Conservation (phyloP, 1,140 invertebrate species). For the Trachymyrmex cornetzi region DNA sequence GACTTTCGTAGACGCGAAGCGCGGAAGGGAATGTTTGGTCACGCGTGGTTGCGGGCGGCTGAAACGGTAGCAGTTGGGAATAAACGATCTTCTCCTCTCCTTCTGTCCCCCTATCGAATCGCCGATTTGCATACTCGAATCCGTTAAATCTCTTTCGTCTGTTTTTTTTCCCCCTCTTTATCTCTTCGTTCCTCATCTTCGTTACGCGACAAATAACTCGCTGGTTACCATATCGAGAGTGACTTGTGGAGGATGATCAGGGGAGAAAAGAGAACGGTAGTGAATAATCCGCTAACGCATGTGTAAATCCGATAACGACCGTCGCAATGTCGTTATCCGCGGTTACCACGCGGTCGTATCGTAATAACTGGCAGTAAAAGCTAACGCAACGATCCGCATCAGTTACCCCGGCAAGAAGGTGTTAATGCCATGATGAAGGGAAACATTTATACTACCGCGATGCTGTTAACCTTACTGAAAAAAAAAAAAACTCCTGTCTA, state of each 20-base stretch:
- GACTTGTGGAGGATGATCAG: not conserved
- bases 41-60: slow-evolving; percentile 82
- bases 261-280: too few species aligned
- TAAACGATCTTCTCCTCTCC: slow-evolving; percentile 46
- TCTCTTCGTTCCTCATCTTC: slow-evolving; percentile 3
- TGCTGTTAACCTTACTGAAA: slow-evolving; percentile 3
- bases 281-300: slow-evolving; percentile 29
- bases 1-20: slow-evolving; percentile 68
- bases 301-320: slow-evolving; percentile 33
- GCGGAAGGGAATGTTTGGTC: slow-evolving; percentile 84
- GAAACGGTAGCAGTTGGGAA: slow-evolving; percentile 70
- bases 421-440: slow-evolving; percentile 41
- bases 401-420: slow-evolving; percentile 45
- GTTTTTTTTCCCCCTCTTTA: not conserved
- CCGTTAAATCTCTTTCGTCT: slow-evolving; percentile 46
- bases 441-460: slow-evolving; percentile 23
- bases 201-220: slow-evolving; percentile 15
- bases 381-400: slow-evolving; percentile 55
- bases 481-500: not conserved
- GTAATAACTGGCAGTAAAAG: slow-evolving; percentile 49
- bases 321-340: slow-evolving; percentile 47
- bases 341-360: slow-evolving; percentile 26
- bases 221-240: slow-evolving; percentile 14
- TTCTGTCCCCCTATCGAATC: slow-evolving; percentile 37
- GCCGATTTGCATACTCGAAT: slow-evolving; percentile 68